These are phyloP conservation scores for Cheilosia impressa DNA, from an alignment of 2,888 invertebrate species.

Conservation along the genomic window DNA sequence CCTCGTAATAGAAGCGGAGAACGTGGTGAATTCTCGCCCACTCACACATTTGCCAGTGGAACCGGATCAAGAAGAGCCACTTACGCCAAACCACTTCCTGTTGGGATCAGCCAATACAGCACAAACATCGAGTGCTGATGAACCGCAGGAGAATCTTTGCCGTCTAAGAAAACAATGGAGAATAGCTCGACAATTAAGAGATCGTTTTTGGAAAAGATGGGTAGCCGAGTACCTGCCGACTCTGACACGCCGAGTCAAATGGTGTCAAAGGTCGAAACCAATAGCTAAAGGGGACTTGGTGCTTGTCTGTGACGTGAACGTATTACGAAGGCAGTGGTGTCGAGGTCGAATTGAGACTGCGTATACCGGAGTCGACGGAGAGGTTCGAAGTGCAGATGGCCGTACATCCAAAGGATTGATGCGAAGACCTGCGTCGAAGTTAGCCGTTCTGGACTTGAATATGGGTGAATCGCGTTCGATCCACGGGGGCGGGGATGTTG, in stretches of 20 bases:
- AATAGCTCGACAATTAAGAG: conserved; percentile 22
- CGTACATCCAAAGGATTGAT: neutral
- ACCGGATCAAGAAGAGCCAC: conserved; percentile 25
- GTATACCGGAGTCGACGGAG: conserved; percentile 24
- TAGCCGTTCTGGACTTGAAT: neutral
- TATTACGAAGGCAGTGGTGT: conserved; percentile 20
- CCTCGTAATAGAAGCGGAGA: conserved; percentile 36
- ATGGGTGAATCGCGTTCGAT: neutral
- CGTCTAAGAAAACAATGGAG: conserved; percentile 26
- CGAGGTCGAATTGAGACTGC: conserved; percentile 6
- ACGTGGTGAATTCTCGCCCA: conserved; percentile 37
- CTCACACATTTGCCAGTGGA: conserved; percentile 30
- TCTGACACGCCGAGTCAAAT: conserved; percentile 29
- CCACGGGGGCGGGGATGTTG: neutral
- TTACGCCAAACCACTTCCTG: conserved; percentile 27
- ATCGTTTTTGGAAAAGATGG: conserved; percentile 24
- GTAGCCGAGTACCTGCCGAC: conserved; percentile 28
- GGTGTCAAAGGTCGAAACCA: conserved; percentile 14
- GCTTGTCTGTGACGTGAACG: conserved; percentile 30
- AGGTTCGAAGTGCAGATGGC: conserved; percentile 8
- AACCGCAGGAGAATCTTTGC: conserved; percentile 4
- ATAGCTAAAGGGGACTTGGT: conserved; percentile 10
- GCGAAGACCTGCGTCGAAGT: neutral
- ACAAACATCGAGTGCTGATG: conserved; percentile 7
- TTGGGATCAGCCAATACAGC: conserved; percentile 18